Conservation (phyloP, 2,797 vertebrate species). For the Scleropages formosus region DNA sequence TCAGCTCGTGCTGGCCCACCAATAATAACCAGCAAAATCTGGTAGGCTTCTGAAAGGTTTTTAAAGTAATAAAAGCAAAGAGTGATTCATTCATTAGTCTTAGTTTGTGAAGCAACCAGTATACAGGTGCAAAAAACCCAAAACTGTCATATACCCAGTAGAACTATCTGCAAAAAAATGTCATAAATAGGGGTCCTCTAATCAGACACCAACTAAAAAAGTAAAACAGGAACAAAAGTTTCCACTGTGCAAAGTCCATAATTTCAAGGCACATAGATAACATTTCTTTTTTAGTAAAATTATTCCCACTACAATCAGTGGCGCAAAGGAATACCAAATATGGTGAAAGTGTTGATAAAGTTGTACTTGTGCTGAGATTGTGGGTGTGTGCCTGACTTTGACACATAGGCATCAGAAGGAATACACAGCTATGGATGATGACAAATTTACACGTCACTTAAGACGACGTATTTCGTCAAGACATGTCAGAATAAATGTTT, state of each 20-base stretch:
- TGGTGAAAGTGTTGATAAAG: neutral
- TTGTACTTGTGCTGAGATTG: neutral
- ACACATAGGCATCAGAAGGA: neutral
- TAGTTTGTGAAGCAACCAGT: neutral
- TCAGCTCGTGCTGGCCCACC: constrained; percentile 1
- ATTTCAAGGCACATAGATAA: constrained; percentile 8
- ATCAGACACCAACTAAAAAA: neutral
- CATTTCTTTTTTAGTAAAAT: neutral
- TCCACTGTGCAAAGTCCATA: neutral
- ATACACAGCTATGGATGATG: neutral
- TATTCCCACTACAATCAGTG: no score
- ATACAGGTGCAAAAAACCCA: neutral
- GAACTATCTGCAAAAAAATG: constrained; percentile 14
- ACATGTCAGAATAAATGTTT: neutral
- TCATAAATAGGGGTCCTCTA: neutral
- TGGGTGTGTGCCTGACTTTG: neutral
- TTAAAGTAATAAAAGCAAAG: neutral
- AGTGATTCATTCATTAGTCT: neutral
- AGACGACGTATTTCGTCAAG: neutral
- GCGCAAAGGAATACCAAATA: neutral
- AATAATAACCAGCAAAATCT: constrained; percentile 8
- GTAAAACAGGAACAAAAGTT: neutral
- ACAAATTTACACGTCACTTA: neutral
- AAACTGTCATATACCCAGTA: neutral
- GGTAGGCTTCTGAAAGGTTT: neutral